Percentiles rank a stretch among this genome's conserved stretches.
Conservation (phyloP, 1,140 invertebrate genomes). For the Luehdorfia chinensis region DNA sequence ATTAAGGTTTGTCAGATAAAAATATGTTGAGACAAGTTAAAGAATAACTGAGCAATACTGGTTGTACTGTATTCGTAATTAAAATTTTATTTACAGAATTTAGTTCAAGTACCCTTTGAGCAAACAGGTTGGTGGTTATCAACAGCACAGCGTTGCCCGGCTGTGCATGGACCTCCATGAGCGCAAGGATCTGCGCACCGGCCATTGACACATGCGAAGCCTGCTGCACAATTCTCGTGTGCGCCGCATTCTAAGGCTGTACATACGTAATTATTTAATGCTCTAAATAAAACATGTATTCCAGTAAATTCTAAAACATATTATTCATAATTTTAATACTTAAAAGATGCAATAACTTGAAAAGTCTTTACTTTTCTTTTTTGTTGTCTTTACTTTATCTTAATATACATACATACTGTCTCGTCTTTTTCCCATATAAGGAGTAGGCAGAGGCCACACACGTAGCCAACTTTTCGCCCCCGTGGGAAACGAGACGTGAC, state of each 20-base stretch:
- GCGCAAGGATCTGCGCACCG: conserved; percentile 87
- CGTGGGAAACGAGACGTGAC: too few relatives aligned
- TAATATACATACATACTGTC: too few relatives aligned
- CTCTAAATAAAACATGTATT: too few relatives aligned
- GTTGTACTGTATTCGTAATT: too few relatives aligned
- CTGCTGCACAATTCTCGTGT: conserved; percentile 88
- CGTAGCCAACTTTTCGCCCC: too few relatives aligned
- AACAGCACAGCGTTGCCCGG: conserved; percentile 84
- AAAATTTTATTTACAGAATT: not conserved
- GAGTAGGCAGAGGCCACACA: too few relatives aligned
- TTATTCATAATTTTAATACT: not conserved
- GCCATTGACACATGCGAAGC: conserved; percentile 86
- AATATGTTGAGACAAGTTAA: too few relatives aligned
- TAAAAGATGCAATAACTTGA: not conserved
- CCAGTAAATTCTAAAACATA: too few relatives aligned
- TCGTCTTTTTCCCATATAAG: too few relatives aligned
- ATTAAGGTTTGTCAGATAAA: too few relatives aligned
- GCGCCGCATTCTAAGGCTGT: conserved; percentile 90
- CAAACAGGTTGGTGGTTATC: conserved; percentile 88
- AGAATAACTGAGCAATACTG: too few relatives aligned
- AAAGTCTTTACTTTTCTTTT: not conserved
- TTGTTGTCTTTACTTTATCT: not conserved
- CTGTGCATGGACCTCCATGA: conserved; percentile 82
- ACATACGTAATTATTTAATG: conserved; percentile 10
- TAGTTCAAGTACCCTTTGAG: conserved; percentile 78